Conservation (phyloP, 2,797 vertebrate species). For the Tapera naevia region DNA sequence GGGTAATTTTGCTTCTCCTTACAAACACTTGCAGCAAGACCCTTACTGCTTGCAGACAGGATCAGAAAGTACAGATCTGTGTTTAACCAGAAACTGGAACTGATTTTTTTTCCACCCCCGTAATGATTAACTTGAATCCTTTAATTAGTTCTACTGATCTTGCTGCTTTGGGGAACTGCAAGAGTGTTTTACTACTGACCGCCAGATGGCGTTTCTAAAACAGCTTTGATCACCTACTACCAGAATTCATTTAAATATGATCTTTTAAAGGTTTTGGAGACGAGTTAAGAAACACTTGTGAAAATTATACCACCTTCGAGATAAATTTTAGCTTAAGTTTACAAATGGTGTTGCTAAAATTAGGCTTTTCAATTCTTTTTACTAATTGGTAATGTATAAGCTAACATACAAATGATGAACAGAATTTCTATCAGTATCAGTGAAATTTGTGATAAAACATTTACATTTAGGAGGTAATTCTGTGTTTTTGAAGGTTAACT, state of each 20-base stretch:
- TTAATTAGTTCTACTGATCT: not conserved
- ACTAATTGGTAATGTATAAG: not conserved
- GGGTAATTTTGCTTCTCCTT: not conserved
- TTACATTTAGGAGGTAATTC: not conserved
- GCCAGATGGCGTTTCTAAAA: slow-evolving; percentile 58
- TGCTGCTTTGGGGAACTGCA: not conserved
- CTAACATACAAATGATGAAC: not conserved
- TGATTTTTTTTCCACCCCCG: too few relatives aligned
- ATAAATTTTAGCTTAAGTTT: not conserved
- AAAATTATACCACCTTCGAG: not conserved
- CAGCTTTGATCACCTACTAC: not conserved
- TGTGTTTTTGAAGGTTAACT: not conserved
- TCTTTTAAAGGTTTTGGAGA: not conserved
- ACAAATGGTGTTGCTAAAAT: not conserved
- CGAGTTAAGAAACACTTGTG: not conserved
- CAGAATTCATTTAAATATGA: not conserved
- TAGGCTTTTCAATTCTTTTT: not conserved
- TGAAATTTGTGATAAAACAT: not conserved
- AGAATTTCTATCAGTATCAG: not conserved
- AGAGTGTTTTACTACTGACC: slow-evolving; percentile 10
- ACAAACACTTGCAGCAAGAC: not conserved
- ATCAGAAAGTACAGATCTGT: not conserved
- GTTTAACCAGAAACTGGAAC: not conserved
- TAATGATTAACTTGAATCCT: not conserved
- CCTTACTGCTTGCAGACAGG: not conserved